Base-by-base conservation (phyloP, 1,140 invertebrate species). In the Ptiloglossa arizonensis region DNA sequence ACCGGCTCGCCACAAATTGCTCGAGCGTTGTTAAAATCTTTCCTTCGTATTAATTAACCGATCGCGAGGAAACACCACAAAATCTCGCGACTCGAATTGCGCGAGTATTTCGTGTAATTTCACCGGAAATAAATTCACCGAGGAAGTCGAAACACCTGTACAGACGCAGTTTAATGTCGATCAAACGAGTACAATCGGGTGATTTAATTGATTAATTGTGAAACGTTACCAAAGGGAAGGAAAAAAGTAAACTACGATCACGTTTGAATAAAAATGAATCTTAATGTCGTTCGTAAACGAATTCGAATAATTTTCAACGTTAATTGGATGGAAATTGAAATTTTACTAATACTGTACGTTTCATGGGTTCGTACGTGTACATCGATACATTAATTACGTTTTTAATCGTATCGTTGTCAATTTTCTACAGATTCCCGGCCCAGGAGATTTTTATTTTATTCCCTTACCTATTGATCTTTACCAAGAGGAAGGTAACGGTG, bases 41-140 rank as follows among this genome's bases (percentile, higher is more conserved):
- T 73, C n/a, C 48, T 73, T 41, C n/a, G 19, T 22, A 27, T 73
- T 64, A 73, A 73, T 73, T 64, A 73, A 64, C 29, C 44, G 19
- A 41, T 63, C 15, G 19, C 46, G 17, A 15, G 1, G 1, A 17
- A 19, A 2, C 17, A 22, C 15, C 17, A 11, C 22, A 8, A 2
- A 6, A 50, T 32, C 15, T 24, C 44, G 38, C 11, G n/a, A 24
- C 19, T 2, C 6, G 13, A 8, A 32, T 15, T n/a, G 15, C 22
- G 2, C 32, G 27, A 19, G 8, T 17, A 3, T 60, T n/a, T 38
- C 19, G 5, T 0, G 19, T 35, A 19, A n/a, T 35, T 59, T 32
- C 17, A 29, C 11, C 8, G n/a, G 2, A 5, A 4, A n/a, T 38
- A 13, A 19, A 38, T 13, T 13, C 0, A 1, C 8, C 6, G 8